Evolutionary conservation across 2,888 invertebrate genomes (phyloP), one percentile per base, ranked within the genome.

Genomic region (Eupithecia inturbata): DNA sequence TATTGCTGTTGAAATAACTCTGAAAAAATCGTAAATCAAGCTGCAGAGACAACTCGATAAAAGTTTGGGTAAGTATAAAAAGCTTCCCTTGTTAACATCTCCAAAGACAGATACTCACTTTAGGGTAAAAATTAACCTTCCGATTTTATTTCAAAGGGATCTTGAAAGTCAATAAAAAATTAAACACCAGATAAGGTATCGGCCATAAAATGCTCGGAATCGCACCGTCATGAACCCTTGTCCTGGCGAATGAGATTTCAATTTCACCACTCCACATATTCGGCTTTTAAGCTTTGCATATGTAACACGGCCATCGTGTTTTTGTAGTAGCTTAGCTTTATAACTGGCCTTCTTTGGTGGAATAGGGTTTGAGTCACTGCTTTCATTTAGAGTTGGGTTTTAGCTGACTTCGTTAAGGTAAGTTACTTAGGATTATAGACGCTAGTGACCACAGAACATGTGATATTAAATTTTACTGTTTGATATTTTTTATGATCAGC

Each of bases 171-270:
- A 69, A 73, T 76, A 76, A 76, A 76, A 73, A 71, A 73, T 71
- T 71, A 76, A 76, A 73, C 68, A 76, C 45, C 73, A 75, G 80
- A 80, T 80, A 81, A 79, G 79, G 78, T 77, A 77, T 79, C 76
- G 76, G 74, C 74, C 77, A 80, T 82, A 81, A 82, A 75, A 81
- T 79, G 80, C 71, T 66, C 74, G 53, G 77, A 80, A 76, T 82
- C 78, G 79, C 79, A 68, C 78, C 79, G 80, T 80, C 81, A 82
- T 75, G 74, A 79, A 82, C 82, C 82, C 82, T 82, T 81, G 83
- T 81, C 87, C 82, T 80, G 76, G 72, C 82, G 86, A 85, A 89
- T 87, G 87, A 86, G 88, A 88, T 87, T 89, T 89, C 88, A 88
- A 89, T 89, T 89, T 86, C 82, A 83, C 85, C 86, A 85, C 85